Evolutionary conservation across 1,140 invertebrate genomes (phyloP).

Genomic region (Solenopsis invicta): DNA sequence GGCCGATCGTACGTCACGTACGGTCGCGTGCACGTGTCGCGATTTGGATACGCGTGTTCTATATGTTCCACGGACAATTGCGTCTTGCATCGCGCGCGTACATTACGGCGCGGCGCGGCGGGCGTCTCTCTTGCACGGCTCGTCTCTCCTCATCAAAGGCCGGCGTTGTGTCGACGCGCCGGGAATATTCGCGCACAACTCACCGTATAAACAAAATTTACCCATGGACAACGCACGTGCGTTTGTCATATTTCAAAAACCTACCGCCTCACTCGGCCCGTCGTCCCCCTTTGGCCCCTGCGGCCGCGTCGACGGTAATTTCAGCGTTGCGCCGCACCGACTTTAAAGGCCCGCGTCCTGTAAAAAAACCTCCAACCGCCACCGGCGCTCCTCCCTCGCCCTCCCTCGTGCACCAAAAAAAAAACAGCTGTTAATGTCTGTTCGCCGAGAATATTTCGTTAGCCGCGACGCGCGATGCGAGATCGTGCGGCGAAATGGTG

Average conservation of each 20-base stretch:
- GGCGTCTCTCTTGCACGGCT: slow-evolving; percentile 72
- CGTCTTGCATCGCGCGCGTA: slow-evolving; percentile 15
- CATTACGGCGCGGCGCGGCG: slow-evolving; percentile 22
- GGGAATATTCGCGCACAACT: slow-evolving; percentile 67
- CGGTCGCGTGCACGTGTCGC: slow-evolving; percentile 18
- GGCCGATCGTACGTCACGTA: slow-evolving; percentile 25
- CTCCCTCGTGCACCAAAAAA: slow-evolving; percentile 31
- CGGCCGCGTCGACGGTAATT: slow-evolving; percentile 70
- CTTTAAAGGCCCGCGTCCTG: slow-evolving; percentile 69
- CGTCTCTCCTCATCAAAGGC: slow-evolving; percentile 81
- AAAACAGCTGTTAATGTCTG: slow-evolving; percentile 71
- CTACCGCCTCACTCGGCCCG: slow-evolving; percentile 28
- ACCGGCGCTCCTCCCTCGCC: slow-evolving; percentile 1
- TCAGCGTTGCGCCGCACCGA: slow-evolving; percentile 65
- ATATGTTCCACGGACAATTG: neutral
- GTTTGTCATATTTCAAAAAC: slow-evolving; percentile 79
- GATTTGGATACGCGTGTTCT: slow-evolving; percentile 19
- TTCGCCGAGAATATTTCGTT: slow-evolving; percentile 66
- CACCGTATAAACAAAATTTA: slow-evolving; percentile 78
- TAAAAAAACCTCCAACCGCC: slow-evolving; percentile 63
- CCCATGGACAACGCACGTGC: slow-evolving; percentile 76
- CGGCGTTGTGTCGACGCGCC: slow-evolving; percentile 72
- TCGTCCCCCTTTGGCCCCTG: slow-evolving; percentile 24
- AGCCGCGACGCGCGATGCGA: slow-evolving; percentile 55
- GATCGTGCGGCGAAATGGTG: slow-evolving; percentile 56